These are phyloP conservation scores for Tridacna crocea DNA, from an alignment of 2,888 invertebrate genomes.

Conservation along the genomic window DNA sequence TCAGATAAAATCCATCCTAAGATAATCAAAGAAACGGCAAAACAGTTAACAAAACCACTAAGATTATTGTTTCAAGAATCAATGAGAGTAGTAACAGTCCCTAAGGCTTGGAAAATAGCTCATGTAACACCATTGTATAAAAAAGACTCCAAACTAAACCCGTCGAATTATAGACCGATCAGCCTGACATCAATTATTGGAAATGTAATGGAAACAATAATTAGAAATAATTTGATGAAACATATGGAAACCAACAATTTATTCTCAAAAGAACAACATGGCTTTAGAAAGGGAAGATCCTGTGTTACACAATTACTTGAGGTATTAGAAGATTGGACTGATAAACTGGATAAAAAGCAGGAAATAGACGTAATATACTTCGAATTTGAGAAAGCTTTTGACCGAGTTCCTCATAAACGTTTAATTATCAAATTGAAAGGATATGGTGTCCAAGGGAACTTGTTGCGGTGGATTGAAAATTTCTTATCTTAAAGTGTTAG, in stretches of 20 bases:
- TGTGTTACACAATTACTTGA: background rate
- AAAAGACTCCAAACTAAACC: background rate
- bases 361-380: background rate
- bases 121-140: slow-evolving; percentile 5
- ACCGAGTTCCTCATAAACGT: background rate
- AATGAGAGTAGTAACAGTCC: background rate
- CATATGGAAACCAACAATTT: slow-evolving; percentile 3
- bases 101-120: background rate
- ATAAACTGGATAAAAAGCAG: no score
- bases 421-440: background rate
- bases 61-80: background rate
- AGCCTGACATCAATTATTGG: background rate
- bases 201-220: background rate
- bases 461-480: background rate
- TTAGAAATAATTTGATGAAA: background rate
- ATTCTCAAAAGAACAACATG: background rate
- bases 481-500: slow-evolving; percentile 2
- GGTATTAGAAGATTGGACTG: background rate
- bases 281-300: background rate
- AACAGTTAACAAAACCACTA: no score
- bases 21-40: no score
- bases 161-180: slow-evolving; percentile 9
- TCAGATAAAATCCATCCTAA: no score
- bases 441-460: background rate
- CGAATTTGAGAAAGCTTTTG: slow-evolving; percentile 6